These are phyloP conservation scores for Heliconius ismenius DNA, from an alignment of 2,888 invertebrate genomes.

Conservation along the genomic window DNA sequence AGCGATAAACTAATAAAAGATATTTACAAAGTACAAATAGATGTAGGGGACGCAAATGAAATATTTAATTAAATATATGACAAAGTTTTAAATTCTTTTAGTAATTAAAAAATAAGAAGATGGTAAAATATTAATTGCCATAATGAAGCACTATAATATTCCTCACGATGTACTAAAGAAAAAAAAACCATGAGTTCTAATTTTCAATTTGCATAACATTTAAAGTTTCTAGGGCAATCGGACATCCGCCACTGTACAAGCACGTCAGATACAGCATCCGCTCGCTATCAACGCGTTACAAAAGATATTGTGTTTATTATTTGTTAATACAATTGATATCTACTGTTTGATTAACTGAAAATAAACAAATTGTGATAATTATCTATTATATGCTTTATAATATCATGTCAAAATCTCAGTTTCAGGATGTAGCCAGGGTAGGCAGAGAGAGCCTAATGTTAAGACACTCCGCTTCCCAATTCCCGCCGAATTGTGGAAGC, in stretches of 20 bases:
- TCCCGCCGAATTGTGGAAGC: too few species aligned
- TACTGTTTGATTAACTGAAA: background rate
- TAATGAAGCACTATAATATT: background rate
- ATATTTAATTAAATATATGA: too few species aligned
- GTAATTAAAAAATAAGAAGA: background rate
- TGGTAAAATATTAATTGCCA: too few species aligned
- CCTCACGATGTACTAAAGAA: background rate
- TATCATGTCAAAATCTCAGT: background rate
- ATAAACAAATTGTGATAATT: background rate
- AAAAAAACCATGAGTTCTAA: background rate
- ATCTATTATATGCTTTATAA: background rate
- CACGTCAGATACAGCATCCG: constrained; percentile 24
- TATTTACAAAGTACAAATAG: too few species aligned
- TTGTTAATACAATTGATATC: background rate
- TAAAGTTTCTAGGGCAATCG: constrained; percentile 19
- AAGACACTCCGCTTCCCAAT: too few species aligned
- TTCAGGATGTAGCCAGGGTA: background rate
- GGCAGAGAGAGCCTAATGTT: too few species aligned
- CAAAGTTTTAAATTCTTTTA: background rate
- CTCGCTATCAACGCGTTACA: constrained; percentile 15
- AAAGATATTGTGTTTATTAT: constrained; percentile 3
- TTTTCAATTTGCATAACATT: constrained; percentile 16
- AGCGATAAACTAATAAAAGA: too few species aligned
- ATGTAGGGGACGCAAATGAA: too few species aligned
- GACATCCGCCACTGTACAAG: constrained; percentile 14